phyloP scores from a whole-genome alignment of 2,888 invertebrate species.

The Ennomos fuscantarius region DNA sequence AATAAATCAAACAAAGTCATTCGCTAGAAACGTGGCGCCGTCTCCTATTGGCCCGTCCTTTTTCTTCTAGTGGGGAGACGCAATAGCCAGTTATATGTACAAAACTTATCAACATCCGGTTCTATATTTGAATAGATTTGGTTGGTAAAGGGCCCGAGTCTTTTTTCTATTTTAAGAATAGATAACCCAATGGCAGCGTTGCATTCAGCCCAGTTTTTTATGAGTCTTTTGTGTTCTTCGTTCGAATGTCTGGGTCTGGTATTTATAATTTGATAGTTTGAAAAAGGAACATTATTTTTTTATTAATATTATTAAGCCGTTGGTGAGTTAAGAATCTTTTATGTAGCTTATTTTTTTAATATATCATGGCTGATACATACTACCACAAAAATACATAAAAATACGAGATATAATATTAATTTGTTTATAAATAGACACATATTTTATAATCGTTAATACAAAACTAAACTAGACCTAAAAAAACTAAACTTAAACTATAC shows the following conservation, averaged over 20 bases:
- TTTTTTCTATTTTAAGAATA: slow-evolving; percentile 33
- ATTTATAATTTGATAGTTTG: neutral
- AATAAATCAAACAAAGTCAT: slow-evolving; percentile 54
- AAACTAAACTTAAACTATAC: no score
- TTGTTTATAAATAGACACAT: no score
- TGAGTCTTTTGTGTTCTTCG: slow-evolving; percentile 10
- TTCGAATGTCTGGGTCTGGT: neutral
- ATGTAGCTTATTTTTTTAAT: no score
- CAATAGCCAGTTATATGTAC: slow-evolving; percentile 18
- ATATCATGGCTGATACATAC: no score
- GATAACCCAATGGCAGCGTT: slow-evolving; percentile 28
- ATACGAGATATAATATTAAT: no score
- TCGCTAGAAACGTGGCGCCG: slow-evolving; percentile 13
- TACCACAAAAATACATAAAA: no score
- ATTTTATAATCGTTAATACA: no score
- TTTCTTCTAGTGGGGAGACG: slow-evolving; percentile 46
- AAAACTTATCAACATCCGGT: slow-evolving; percentile 28
- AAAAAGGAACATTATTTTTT: no score
- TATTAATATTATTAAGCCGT: no score
- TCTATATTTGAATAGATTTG: slow-evolving; percentile 27
- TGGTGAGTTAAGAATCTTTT: no score
- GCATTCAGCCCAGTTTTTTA: slow-evolving; percentile 17
- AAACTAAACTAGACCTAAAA: no score
- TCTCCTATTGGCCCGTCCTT: slow-evolving; percentile 47
- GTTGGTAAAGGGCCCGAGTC: slow-evolving; percentile 28